A percentile compares a stretch with the other conserved stretches of the same genome.
These are phyloP conservation scores for Manis crassicaudata DNA, from an alignment of 2,797 vertebrate genomes.

Conservation along the genomic window DNA sequence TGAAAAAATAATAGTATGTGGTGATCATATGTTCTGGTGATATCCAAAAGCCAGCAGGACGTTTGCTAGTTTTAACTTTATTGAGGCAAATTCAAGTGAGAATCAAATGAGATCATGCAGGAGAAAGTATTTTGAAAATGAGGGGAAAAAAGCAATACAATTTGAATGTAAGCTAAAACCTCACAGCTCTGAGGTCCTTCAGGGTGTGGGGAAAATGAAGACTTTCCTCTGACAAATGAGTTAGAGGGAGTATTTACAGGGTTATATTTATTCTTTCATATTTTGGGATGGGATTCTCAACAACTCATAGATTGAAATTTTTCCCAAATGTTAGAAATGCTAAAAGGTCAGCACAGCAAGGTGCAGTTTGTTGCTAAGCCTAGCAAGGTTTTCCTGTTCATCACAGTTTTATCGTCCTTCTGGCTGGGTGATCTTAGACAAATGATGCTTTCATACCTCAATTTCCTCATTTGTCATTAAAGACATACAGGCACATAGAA, in stretches of 20 bases:
- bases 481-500: background rate
- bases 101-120: background rate
- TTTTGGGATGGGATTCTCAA: constrained; percentile 37
- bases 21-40: background rate
- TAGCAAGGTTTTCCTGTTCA: background rate
- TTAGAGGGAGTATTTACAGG: background rate
- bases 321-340: constrained; percentile 30
- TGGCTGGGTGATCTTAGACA: background rate
- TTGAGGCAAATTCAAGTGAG: background rate
- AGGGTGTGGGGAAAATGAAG: background rate
- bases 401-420: background rate
- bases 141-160: background rate
- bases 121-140: background rate
- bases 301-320: constrained; percentile 20
- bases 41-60: background rate
- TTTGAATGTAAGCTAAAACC: background rate
- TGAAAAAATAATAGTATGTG: background rate
- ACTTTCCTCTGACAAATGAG: background rate
- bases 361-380: background rate
- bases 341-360: constrained; percentile 1
- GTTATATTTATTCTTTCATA: constrained; percentile 30
- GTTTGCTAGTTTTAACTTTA: background rate
- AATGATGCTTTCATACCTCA: background rate
- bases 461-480: background rate
- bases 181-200: background rate